Base-by-base conservation (phyloP, 2,113 vertebrate species). In the Notiomystis cincta region DNA sequence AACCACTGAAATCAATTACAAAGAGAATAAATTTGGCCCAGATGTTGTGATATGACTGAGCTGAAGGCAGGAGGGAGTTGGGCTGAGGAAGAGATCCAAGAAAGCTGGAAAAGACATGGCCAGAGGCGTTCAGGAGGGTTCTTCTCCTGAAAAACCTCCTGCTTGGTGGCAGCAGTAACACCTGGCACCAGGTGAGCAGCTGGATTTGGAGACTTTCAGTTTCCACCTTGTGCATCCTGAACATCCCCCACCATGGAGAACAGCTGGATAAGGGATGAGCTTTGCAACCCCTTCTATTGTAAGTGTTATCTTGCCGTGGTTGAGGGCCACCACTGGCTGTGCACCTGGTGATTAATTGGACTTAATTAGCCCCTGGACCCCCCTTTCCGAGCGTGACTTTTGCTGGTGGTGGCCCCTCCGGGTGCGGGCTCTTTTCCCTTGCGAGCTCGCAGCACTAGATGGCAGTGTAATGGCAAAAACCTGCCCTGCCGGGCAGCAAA, bases 391-490 rank as follows among this genome's bases (percentile, higher is more conserved):
- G 9, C 67, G 54, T 15, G 90, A 4, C 45, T 44, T 10, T 78
- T 40, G 76, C 81, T 8, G 75, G 9, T 51, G 87, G 91, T 50
- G 79, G 90, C 37, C 91, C 97, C 90, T 87, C 66, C 71, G 9
- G 54, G 23, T 2, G 22, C 0, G 84, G 75, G 90, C 58, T 82
- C 0, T 12, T 90, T 50, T 72, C 78, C 92, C 93, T 96, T 94
- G 86, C 96, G 30, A 27, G 10, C 64, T 96, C 85, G 23, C 91
- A 96, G 89, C 97, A 93, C 97, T 96, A 97, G 96, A 83, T 97
- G 97, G 96, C 96, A 96, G 82, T 97, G 91, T 61, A 30, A 96
- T 95, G 97, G 97, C 97, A 96, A 90, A 93, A 94, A 96, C 92
- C 73, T 64, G 75, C 93, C 87, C 89, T 82, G 75, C 71, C 15